A percentile compares a stretch with the other conserved stretches of the same genome.
Evolutionary conservation across 1,140 invertebrate genomes (phyloP).

Genomic region (Adoxophyes honmai): DNA sequence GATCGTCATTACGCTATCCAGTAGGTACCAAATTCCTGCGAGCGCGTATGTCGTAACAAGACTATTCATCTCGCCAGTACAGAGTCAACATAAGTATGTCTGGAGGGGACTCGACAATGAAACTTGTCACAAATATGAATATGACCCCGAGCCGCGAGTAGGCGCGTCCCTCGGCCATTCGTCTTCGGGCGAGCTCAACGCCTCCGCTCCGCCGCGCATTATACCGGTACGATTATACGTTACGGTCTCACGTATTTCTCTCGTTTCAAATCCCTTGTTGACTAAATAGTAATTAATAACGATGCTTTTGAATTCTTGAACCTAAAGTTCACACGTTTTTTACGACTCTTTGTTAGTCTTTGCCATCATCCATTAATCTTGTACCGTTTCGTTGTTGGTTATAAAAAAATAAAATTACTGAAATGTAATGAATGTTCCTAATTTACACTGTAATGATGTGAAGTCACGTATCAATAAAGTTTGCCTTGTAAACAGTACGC

Average conservation of each 20-base stretch:
- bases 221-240: neutral
- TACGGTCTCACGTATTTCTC: neutral
- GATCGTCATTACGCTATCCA: too few species aligned
- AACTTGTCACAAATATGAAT: slow-evolving; percentile 36
- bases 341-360: too few species aligned
- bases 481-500: neutral
- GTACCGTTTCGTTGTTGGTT: too few species aligned
- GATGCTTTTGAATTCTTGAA: too few species aligned
- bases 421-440: too few species aligned
- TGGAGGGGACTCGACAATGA: slow-evolving; percentile 27
- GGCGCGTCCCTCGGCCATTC: slow-evolving; percentile 23
- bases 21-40: neutral
- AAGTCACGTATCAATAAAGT: too few species aligned
- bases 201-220: slow-evolving; percentile 18
- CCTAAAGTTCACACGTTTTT: too few species aligned
- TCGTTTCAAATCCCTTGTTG: too few species aligned
- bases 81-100: slow-evolving; percentile 10
- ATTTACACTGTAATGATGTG: too few species aligned
- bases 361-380: too few species aligned
- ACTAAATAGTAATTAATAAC: too few species aligned
- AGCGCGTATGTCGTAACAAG: neutral
- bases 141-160: slow-evolving; percentile 28
- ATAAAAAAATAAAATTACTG: too few species aligned
- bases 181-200: slow-evolving; percentile 23
- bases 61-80: slow-evolving; percentile 8